Base-by-base conservation (phyloP, 2,797 vertebrate species). In the Poeciliopsis infans region DNA sequence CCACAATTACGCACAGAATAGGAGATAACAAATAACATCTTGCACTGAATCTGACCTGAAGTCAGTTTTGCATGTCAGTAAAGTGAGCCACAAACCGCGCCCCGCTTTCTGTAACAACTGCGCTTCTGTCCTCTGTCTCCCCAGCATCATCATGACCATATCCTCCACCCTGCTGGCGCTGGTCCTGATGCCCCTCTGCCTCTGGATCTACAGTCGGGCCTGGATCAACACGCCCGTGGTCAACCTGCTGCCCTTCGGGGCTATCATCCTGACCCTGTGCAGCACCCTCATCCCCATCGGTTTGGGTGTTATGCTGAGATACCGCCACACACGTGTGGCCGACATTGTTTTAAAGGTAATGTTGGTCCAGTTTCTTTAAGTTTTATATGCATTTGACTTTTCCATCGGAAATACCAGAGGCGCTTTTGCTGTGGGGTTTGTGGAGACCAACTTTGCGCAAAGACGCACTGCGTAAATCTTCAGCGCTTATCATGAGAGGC, bases 171-270 rank as follows among this genome's bases (percentile, higher is more conserved):
- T 99, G 74, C 96, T 99, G 85, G 98, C 98, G 55, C 96, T 99
- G 25, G 93, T 97, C 75, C 89, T 99, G 87, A 98, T 99, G 97
- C 98, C 98, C 6, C 94, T 99, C 83, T 99, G 98, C 86, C 95
- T 99, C 86, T 99, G 98, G 98, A 81, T 99, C 91, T 99, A 99
- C 92, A 99, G 98, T 83, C 96, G 97, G 0, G 96, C 97, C 7
- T 99, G 98, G 98, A 98, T 99, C 94, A 96, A 98, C 94, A 98
- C 98, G 0, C 96, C 98, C 0, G 91, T 99, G 85, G 98, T 99
- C 79, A 94, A 96, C 87, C 91, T 99, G 49, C 93, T 99, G 81
- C 98, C 98, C 3, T 95, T 99, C 41, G 97, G 98, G 5, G 97
- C 98, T 0, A 97, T 99, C 76, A 97, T 96, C 89, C 95, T 99